These are phyloP conservation scores for Meloe dianella DNA, from an alignment of 2,888 invertebrate genomes.

Conservation along the genomic window DNA sequence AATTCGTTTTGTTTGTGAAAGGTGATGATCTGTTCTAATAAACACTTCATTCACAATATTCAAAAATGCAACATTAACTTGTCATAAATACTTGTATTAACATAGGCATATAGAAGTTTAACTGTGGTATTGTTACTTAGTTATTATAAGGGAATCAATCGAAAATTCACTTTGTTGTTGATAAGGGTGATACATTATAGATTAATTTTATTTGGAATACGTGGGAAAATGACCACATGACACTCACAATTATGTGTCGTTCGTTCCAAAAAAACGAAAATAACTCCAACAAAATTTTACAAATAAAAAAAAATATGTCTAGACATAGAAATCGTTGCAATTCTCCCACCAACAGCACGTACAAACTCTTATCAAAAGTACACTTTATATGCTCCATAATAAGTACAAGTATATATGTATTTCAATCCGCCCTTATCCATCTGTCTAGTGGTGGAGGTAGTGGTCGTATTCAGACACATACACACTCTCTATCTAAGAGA, in stretches of 20 bases:
- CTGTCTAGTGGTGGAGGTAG: not conserved
- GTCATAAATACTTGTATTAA: too few relatives aligned
- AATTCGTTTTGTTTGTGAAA: not conserved
- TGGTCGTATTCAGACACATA: slow-evolving; percentile 19
- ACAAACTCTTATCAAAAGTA: slow-evolving; percentile 26
- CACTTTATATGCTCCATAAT: slow-evolving; percentile 27
- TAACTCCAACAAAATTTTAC: not conserved
- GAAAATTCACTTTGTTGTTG: not conserved
- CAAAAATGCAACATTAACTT: too few relatives aligned
- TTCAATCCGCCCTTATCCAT: slow-evolving; percentile 30
- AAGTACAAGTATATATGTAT: slow-evolving; percentile 25
- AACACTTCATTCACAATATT: not conserved
- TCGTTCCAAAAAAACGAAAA: not conserved
- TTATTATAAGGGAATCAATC: not conserved
- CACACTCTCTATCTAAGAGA: slow-evolving; percentile 19
- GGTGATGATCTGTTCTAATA: not conserved
- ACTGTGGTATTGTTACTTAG: too few relatives aligned
- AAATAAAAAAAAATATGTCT: not conserved
- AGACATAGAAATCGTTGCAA: slow-evolving; percentile 24
- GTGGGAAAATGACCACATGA: not conserved
- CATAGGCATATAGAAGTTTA: too few relatives aligned
- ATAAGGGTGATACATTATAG: not conserved
- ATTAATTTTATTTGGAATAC: not conserved
- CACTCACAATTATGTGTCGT: not conserved
- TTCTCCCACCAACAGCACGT: slow-evolving; percentile 27